Percentiles rank a stretch among this genome's conserved stretches.
Evolutionary conservation across 2,113 vertebrate species (phyloP).

Genomic region (Hippocampus mohnikei): DNA sequence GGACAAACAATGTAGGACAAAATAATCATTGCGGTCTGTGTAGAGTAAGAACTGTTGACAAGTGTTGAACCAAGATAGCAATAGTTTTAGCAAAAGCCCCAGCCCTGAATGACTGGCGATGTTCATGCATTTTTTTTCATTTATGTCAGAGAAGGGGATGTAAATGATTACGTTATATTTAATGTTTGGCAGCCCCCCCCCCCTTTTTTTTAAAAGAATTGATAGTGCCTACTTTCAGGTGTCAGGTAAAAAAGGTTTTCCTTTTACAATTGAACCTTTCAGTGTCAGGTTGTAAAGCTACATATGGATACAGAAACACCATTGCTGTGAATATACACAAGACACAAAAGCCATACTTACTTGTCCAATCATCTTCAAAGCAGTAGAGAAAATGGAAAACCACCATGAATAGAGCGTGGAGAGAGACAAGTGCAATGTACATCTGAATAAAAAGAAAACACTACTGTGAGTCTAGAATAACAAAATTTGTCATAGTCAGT

Average conservation of each 20-base stretch:
- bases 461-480: neutral
- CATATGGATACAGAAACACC: neutral
- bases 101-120: too few species aligned
- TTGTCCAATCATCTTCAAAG: constrained; percentile 99
- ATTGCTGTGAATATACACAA: neutral
- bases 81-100: too few species aligned
- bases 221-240: neutral
- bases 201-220: too few species aligned
- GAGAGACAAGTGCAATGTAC: constrained; percentile 96
- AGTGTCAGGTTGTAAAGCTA: neutral
- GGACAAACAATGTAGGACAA: too few species aligned
- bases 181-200: too few species aligned
- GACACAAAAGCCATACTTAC: constrained; percentile 76
- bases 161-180: too few species aligned
- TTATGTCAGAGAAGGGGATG: too few species aligned
- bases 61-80: too few species aligned
- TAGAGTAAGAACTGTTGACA: too few species aligned
- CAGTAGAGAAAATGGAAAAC: constrained; percentile 97
- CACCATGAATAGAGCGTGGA: constrained; percentile 92
- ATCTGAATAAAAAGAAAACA: constrained; percentile 74
- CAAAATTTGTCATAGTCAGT: neutral
- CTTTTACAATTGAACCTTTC: neutral
- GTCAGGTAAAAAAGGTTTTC: neutral
- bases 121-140: too few species aligned
- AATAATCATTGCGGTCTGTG: too few species aligned